phyloP scores from a whole-genome alignment of 2,113 vertebrate species.

The Gambusia affinis region DNA sequence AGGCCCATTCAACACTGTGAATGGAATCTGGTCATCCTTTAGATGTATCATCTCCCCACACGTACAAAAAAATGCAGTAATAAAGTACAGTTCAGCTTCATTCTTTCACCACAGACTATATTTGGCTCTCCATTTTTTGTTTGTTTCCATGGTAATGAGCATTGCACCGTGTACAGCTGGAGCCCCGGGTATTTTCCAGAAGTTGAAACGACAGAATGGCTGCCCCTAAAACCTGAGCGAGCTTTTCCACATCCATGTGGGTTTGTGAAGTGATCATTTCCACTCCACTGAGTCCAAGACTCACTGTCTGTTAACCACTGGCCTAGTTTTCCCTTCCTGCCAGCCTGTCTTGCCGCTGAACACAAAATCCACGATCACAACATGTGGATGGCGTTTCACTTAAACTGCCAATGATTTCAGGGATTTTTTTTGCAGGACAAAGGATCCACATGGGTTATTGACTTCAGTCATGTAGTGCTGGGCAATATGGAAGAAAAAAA shows the following conservation, averaged over 20 bases:
- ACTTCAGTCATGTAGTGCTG: too few relatives aligned
- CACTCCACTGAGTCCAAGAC: conserved; percentile 56
- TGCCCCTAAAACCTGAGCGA: conserved; percentile 31
- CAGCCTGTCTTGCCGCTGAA: conserved; percentile 4
- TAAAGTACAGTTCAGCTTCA: conserved; percentile 14
- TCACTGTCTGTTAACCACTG: conserved; percentile 54
- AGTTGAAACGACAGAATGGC: conserved; percentile 31
- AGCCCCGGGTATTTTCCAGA: conserved; percentile 58
- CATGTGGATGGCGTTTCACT: conserved; percentile 41
- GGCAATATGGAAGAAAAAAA: too few relatives aligned
- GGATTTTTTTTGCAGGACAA: background rate
- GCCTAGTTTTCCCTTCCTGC: conserved; percentile 47
- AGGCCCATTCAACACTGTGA: too few relatives aligned
- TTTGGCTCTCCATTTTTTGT: conserved; percentile 57
- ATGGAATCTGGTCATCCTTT: too few relatives aligned
- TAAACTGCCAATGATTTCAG: background rate
- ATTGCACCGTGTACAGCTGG: conserved; percentile 25
- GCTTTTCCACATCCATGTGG: conserved; percentile 57
- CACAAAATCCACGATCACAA: conserved; percentile 10
- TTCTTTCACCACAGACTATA: conserved; percentile 50
- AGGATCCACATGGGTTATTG: background rate
- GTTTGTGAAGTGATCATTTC: conserved; percentile 70
- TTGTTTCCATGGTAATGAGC: conserved; percentile 70
- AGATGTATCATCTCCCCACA: background rate
- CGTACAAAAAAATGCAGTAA: conserved; percentile 23